Evolutionary conservation across 2,888 invertebrate genomes (phyloP), one percentile per base, ranked within the genome.

Genomic region (Bembecia ichneumoniformis): DNA sequence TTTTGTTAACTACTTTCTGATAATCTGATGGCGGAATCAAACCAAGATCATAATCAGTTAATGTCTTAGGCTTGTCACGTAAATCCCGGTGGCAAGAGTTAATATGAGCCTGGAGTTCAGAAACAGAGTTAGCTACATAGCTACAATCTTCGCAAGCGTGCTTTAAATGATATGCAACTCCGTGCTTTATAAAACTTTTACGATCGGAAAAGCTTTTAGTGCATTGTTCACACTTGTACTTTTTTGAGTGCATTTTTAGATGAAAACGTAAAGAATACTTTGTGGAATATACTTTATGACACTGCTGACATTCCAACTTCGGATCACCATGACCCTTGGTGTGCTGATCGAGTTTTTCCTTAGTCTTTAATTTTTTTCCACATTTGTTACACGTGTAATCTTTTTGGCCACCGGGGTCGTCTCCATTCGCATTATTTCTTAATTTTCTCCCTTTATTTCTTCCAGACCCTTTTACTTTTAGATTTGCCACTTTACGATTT

Each of bases 271-370:
- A 61, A 5, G 80, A 80, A 49, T 77, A 80, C 53, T 86, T 83
- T 9, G 87, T 78, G 0, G 86, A 81, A 61, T 83, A 87, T 0
- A 87, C 86, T 62, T 87, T 88, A 14, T 67, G 71, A 61, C 88
- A 88, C 53, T 71, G 74, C 10, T 63, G 58, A 54, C 88, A 88
- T 64, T 87, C 86, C 3, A 81, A 51, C 0, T 87, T 80, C 0
- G 88, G 87, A 59, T 87, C 71, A 0, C 84, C 83, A 50, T 88
- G 88, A 0, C 77, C 77, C 17, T 73, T 62, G 55, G 74, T 71
- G 58, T 88, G 88, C 11, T 62, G 56, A 40, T 81, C 74, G 51
- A 77, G 82, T 54, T 86, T 87, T 48, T 72, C 64, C 48, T 71
- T 66, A 14, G 54, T 77, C 51, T 82, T 86, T 1, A 87, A 60